phyloP scores from a whole-genome alignment of 2,113 vertebrate species.

The Hepsetus odoe region DNA sequence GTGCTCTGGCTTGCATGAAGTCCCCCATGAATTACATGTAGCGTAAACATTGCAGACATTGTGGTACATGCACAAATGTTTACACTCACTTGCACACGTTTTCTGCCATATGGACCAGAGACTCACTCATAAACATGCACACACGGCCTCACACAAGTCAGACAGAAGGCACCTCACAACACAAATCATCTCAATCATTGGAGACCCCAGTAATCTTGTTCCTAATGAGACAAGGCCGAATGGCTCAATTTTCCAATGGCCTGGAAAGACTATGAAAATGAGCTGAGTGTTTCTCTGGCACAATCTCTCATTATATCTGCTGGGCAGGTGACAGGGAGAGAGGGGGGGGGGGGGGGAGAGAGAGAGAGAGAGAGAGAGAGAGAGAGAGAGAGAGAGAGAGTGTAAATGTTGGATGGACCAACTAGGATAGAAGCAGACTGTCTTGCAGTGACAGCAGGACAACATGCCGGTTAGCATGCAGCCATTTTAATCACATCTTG shows the following conservation, averaged over 20 bases:
- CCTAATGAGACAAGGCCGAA: conserved; percentile 54
- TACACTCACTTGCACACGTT: conserved; percentile 21
- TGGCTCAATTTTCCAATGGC: conserved; percentile 54
- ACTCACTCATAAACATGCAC: conserved; percentile 20
- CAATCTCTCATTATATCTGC: conserved; percentile 53
- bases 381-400: not conserved
- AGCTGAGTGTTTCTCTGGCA: conserved; percentile 53
- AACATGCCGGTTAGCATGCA: conserved; percentile 64
- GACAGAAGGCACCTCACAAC: conserved; percentile 48
- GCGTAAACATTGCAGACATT: conserved; percentile 35
- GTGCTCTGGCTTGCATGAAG: conserved; percentile 12
- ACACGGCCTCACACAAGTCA: conserved; percentile 56
- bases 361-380: conserved; percentile 18
- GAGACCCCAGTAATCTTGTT: conserved; percentile 53
- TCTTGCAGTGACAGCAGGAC: conserved; percentile 29
- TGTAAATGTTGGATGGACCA: too few relatives aligned
- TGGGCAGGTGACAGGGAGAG: conserved; percentile 15
- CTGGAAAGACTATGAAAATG: conserved; percentile 54
- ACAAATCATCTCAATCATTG: conserved; percentile 50
- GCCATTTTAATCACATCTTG: conserved; percentile 64
- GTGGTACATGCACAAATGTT: conserved; percentile 19
- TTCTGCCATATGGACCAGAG: not conserved
- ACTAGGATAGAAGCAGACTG: conserved; percentile 46
- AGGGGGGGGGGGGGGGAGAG: conserved; percentile 27
- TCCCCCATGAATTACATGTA: conserved; percentile 25